Percentiles rank a stretch among this genome's conserved stretches.
Evolutionary conservation across 2,888 invertebrate species (phyloP).

Genomic region (Caenorhabditis japonica): DNA sequence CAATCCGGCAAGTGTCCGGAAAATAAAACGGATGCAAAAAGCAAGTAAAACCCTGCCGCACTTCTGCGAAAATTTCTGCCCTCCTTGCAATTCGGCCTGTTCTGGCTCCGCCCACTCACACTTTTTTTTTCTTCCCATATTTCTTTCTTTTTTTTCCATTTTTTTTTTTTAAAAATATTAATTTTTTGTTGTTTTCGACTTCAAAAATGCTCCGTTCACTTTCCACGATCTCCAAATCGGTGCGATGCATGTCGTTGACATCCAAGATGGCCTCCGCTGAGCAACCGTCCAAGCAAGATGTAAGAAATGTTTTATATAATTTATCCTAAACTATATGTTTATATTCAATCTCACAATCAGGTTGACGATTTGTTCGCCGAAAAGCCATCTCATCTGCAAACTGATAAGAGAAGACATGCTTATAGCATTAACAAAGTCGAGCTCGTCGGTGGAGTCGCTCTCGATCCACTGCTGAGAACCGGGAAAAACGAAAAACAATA

Average conservation of each 20-base stretch:
- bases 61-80: no score
- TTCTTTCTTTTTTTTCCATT: no score
- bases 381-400: conserved; percentile 27
- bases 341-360: no score
- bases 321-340: not conserved
- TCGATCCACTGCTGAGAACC: conserved; percentile 57
- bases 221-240: conserved; percentile 40
- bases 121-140: no score
- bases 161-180: no score
- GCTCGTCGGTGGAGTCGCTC: conserved; percentile 69
- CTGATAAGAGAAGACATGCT: conserved; percentile 33
- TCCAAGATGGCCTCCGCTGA: conserved; percentile 34
- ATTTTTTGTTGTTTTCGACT: no score
- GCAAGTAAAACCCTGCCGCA: no score
- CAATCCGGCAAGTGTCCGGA: no score
- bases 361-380: conserved; percentile 60
- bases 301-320: not conserved
- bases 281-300: conserved; percentile 51
- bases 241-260: conserved; percentile 42
- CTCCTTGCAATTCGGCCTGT: no score
- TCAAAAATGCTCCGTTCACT: conserved; percentile 56
- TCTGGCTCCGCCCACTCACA: no score
- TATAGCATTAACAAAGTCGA: conserved; percentile 70
- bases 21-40: no score
- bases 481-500: conserved; percentile 63